These are phyloP conservation scores for Acanthochromis polyacanthus DNA, from an alignment of 2,113 vertebrate species.

Conservation along the genomic window DNA sequence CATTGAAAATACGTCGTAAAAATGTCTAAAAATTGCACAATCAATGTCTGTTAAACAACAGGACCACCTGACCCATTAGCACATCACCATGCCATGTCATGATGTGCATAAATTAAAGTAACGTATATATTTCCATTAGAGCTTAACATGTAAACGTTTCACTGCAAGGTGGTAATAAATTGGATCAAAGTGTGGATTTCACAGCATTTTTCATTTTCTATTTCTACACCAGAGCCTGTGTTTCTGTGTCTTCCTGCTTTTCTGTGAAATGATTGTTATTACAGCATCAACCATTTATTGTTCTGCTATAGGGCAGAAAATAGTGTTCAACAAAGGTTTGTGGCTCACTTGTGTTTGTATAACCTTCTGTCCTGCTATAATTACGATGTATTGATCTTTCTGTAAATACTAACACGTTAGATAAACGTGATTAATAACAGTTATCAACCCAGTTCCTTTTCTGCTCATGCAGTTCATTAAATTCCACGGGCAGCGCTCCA, in stretches of 20 bases:
- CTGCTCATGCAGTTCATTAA: slow-evolving; percentile 32
- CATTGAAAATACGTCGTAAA: background rate
- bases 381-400: background rate
- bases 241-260: background rate
- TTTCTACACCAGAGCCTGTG: background rate
- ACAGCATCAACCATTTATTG: background rate
- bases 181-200: too few species aligned
- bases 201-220: background rate
- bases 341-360: background rate
- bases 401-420: background rate
- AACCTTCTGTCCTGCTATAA: background rate
- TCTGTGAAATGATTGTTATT: background rate
- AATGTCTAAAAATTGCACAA: too few species aligned
- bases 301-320: background rate
- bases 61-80: background rate
- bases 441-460: background rate
- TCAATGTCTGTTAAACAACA: too few species aligned
- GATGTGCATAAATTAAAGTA: background rate
- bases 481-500: background rate
- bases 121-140: too few species aligned
- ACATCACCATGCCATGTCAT: background rate
- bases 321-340: background rate
- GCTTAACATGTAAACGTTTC: too few species aligned
- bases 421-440: slow-evolving; percentile 1
- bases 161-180: too few species aligned